Conservation (phyloP, 2,113 vertebrate genomes). For the Guaruba guarouba region DNA sequence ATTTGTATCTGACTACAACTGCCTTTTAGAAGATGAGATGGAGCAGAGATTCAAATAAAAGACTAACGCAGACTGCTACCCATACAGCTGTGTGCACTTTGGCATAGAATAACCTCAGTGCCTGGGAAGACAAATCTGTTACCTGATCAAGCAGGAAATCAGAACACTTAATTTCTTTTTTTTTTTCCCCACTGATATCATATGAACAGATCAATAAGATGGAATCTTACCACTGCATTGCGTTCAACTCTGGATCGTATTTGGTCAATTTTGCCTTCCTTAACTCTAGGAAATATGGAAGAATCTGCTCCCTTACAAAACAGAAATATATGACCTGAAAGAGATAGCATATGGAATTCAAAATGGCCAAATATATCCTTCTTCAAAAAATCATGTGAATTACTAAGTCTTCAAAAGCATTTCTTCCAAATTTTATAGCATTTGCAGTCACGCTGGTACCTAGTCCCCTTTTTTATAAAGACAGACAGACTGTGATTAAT, state of each 20-base stretch:
- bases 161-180: background rate
- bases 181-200: background rate
- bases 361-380: background rate
- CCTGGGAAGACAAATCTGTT: background rate
- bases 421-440: background rate
- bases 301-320: slow-evolving; percentile 99
- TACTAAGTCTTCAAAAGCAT: background rate
- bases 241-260: slow-evolving; percentile 88
- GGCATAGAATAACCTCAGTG: background rate
- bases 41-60: background rate
- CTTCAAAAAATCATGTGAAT: background rate
- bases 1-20: background rate
- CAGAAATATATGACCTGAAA: slow-evolving; percentile 87
- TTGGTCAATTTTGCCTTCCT: slow-evolving; percentile 92
- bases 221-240: slow-evolving; percentile 91
- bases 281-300: slow-evolving; percentile 91
- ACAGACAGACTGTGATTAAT: background rate
- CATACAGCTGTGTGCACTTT: background rate
- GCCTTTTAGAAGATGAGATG: background rate
- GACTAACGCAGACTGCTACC: background rate
- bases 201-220: background rate
- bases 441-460: background rate
- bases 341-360: background rate
- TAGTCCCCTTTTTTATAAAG: background rate
- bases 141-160: background rate